Base-by-base conservation (phyloP, 2,888 invertebrate species). In the Dyspetes luteomarginatus region DNA sequence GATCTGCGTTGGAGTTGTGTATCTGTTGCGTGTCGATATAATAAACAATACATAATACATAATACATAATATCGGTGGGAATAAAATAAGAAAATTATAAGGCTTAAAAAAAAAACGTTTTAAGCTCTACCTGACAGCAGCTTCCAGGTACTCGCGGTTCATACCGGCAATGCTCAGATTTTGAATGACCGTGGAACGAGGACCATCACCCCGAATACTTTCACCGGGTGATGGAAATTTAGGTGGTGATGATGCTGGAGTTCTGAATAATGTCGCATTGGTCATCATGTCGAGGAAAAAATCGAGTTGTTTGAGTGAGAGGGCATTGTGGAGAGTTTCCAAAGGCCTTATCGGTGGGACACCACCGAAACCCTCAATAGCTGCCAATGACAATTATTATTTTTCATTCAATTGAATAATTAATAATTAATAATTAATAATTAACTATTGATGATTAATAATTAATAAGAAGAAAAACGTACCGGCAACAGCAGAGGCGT, bases 261-360 rank as follows among this genome's bases (percentile, higher is more conserved):
- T 95, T 85, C 95, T 94, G 86, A 95, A 95, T 84, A 96, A 93
- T 75, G 96, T 95, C 68, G 95, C 95, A 36, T 95, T 94, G 15
- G 97, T 97, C 94, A 98, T 97, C 86, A 96, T 95, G 89, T 97
- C 97, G 91, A 99, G 93, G 92, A 98, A 99, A 55, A 93, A 94
- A 92, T 99, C 98, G 88, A 99, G 93, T 91, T 99, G 98, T 52
- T 96, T 95, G 89, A 98, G 93, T 64, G 98, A 98, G 85, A 99
- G 93, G 60, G 98, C 97, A 93, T 99, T 99, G 94, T 99, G 99
- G 80, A 99, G 93, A 3, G 99, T 99, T 93, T 99, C 99, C 92
- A 99, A 93, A 0, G 99, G 98, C 36, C 99, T 95, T 87, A 99
- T 97, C 0, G 98, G 97, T 26, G 99, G 99, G 84, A 98, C 98